Evolutionary conservation across 1,140 invertebrate genomes (phyloP).

Genomic region (Cyclina sinensis): DNA sequence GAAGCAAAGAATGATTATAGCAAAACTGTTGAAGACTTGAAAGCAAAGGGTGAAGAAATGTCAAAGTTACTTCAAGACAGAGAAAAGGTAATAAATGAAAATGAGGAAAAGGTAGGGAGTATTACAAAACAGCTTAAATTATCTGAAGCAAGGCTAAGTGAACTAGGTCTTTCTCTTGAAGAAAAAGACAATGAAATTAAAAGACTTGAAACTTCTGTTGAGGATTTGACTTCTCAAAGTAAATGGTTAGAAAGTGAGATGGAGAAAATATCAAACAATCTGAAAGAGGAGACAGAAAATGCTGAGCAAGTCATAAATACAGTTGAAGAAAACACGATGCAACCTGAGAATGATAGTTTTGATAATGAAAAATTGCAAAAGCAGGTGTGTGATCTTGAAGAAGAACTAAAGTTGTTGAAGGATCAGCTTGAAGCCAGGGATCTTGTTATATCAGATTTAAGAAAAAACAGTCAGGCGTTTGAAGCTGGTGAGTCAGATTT

Average conservation of each 20-base stretch:
- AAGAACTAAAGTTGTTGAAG: neutral
- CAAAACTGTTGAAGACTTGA: neutral
- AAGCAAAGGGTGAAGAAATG: slow-evolving; percentile 11
- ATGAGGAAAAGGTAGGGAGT: neutral
- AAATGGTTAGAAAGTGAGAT: neutral
- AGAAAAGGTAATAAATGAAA: neutral
- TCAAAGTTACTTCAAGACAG: neutral
- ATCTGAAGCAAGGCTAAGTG: neutral
- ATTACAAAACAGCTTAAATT: neutral
- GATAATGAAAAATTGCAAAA: neutral
- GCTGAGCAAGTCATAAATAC: neutral
- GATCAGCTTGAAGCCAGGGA: slow-evolving; percentile 16
- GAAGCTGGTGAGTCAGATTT: slow-evolving; percentile 59
- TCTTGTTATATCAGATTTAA: neutral
- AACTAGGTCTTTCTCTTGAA: slow-evolving; percentile 25
- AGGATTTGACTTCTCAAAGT: slow-evolving; percentile 12
- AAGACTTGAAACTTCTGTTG: slow-evolving; percentile 7
- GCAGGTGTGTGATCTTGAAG: neutral
- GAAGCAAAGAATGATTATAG: neutral
- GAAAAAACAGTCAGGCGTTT: neutral
- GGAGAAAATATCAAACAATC: neutral
- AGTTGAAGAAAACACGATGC: neutral
- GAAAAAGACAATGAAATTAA: slow-evolving; percentile 42
- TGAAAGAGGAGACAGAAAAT: neutral
- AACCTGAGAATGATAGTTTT: neutral